Conservation (phyloP, 2,888 invertebrate species). For the Amblyjoppa fuscipennis region DNA sequence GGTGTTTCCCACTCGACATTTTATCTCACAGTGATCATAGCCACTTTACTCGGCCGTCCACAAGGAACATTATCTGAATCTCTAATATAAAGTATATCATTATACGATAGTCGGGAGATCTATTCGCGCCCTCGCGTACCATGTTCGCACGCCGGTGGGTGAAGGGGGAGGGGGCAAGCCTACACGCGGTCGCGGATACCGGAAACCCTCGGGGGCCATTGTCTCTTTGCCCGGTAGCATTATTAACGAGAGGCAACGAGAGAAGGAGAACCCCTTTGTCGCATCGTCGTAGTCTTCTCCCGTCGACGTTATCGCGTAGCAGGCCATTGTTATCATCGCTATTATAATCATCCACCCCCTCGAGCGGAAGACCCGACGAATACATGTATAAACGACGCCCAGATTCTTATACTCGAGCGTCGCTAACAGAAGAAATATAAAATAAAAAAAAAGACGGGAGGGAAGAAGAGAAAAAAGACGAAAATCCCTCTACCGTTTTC, state of each 20-base stretch:
- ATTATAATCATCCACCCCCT: slow-evolving; percentile 67
- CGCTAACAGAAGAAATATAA: slow-evolving; percentile 13
- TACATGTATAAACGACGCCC: slow-evolving; percentile 35
- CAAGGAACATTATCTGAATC: slow-evolving; percentile 45
- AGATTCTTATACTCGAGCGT: slow-evolving; percentile 26
- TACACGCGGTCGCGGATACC: slow-evolving; percentile 50
- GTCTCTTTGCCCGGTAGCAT: slow-evolving; percentile 61
- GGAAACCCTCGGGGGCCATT: slow-evolving; percentile 57
- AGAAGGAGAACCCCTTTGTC: slow-evolving; percentile 51
- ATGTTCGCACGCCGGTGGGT: background rate
- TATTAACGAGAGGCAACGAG: slow-evolving; percentile 64
- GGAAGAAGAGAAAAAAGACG: slow-evolving; percentile 3
- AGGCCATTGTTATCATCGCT: slow-evolving; percentile 67
- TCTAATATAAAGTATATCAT: slow-evolving; percentile 43
- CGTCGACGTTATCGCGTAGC: slow-evolving; percentile 61
- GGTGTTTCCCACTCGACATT: background rate
- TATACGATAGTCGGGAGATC: slow-evolving; percentile 18
- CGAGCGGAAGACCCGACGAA: slow-evolving; percentile 48
- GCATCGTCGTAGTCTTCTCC: slow-evolving; percentile 47
- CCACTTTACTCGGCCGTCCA: slow-evolving; percentile 5
- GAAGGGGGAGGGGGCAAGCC: background rate
- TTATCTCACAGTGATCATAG: slow-evolving; percentile 12
- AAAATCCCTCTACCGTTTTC: slow-evolving; percentile 38
- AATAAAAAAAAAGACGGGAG: slow-evolving; percentile 16
- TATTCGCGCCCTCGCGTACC: slow-evolving; percentile 30